A percentile compares a stretch with the other conserved stretches of the same genome.
phyloP scores from a whole-genome alignment of 1,140 invertebrate genomes.

The Zaprionus kolodkinae region DNA sequence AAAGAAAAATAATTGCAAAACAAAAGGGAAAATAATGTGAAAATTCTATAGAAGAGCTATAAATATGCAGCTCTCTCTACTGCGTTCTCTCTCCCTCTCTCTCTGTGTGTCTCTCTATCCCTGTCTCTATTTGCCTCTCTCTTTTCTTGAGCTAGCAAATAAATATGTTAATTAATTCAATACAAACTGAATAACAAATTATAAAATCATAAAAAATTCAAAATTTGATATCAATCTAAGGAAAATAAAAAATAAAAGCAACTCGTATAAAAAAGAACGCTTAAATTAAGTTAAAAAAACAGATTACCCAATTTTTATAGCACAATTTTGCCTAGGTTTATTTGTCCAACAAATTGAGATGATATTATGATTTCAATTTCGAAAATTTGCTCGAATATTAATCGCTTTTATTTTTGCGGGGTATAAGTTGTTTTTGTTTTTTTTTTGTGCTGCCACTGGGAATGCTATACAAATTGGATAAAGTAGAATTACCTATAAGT shows the following conservation, averaged over 20 bases:
- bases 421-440: neutral
- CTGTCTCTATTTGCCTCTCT: neutral
- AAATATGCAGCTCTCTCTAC: neutral
- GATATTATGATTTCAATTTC: neutral
- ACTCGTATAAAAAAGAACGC: neutral
- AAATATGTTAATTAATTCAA: neutral
- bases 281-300: neutral
- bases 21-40: conserved; percentile 1
- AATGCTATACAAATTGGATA: neutral
- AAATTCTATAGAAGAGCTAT: neutral
- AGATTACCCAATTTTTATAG: conserved; percentile 1
- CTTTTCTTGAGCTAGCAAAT: neutral
- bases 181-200: neutral
- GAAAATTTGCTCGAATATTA: neutral
- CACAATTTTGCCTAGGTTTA: neutral
- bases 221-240: too few relatives aligned
- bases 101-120: neutral
- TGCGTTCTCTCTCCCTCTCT: neutral
- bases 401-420: conserved; percentile 5
- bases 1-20: conserved; percentile 5
- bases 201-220: neutral
- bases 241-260: neutral
- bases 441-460: neutral
- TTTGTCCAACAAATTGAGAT: neutral
- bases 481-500: conserved; percentile 19